phyloP scores from a whole-genome alignment of 1,140 invertebrate species.

The Cotesia chilonis region DNA sequence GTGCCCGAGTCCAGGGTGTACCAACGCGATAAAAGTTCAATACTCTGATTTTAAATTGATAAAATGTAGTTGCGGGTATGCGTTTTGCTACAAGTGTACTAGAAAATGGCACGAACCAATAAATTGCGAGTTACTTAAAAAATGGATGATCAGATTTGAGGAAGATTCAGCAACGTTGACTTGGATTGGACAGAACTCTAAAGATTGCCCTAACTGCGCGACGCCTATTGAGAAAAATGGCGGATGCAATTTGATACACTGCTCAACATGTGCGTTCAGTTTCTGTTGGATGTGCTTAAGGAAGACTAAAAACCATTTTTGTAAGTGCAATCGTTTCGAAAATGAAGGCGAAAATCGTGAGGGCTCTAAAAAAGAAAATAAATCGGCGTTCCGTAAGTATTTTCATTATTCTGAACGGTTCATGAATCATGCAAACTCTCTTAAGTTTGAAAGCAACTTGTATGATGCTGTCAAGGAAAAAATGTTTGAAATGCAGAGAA shows the following conservation, averaged over 20 bases:
- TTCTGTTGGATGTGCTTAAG: constrained; percentile 99
- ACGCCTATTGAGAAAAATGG: constrained; percentile 98
- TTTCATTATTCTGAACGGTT: too few relatives aligned
- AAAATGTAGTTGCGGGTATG: constrained; percentile 91
- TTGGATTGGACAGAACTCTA: constrained; percentile 99
- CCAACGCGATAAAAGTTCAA: constrained; percentile 93
- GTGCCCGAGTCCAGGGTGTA: constrained; percentile 98
- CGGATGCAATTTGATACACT: constrained; percentile 99
- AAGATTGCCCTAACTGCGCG: constrained; percentile 99
- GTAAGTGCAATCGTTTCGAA: constrained; percentile 91
- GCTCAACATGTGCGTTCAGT: constrained; percentile 97
- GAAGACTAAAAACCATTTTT: constrained; percentile 91
- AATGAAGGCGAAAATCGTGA: constrained; percentile 86
- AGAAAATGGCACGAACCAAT: constrained; percentile 99
- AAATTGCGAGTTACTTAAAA: constrained; percentile 89
- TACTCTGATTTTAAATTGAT: constrained; percentile 91
- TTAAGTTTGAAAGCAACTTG: too few relatives aligned
- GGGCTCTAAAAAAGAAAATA: constrained; percentile 72
- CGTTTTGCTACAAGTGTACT: constrained; percentile 96
- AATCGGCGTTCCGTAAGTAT: too few relatives aligned
- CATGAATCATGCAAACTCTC: too few relatives aligned
- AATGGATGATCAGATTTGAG: constrained; percentile 99
- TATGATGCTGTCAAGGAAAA: too few relatives aligned
- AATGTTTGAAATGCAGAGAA: too few relatives aligned
- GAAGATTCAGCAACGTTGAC: constrained; percentile 99